These are phyloP conservation scores for Prostheceraeus crozeri DNA, from an alignment of 2,888 invertebrate species.

Conservation along the genomic window DNA sequence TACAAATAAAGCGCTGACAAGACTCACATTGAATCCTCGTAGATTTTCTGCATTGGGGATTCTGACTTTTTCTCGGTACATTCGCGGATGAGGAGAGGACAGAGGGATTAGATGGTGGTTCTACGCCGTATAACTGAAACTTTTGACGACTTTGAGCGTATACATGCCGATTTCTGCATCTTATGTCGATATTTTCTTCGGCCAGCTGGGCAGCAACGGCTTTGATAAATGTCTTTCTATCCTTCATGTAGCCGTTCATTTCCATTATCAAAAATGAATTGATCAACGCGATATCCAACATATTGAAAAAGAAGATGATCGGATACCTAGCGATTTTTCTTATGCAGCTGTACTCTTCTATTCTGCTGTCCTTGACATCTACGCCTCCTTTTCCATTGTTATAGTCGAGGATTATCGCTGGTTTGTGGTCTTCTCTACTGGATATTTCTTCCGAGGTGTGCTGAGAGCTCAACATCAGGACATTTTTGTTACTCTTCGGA, in stretches of 20 bases:
- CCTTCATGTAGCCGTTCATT: conserved; percentile 20
- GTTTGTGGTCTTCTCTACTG: conserved; percentile 2
- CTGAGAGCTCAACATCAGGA: conserved; percentile 4
- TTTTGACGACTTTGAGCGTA: too few species aligned
- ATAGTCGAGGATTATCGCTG: too few species aligned
- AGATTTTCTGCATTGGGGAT: too few species aligned
- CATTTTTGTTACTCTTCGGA: background rate
- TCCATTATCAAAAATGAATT: conserved; percentile 15
- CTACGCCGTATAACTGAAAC: too few species aligned
- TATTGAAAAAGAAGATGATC: conserved; percentile 5
- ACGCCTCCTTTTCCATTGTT: conserved; percentile 18
- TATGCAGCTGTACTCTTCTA: background rate
- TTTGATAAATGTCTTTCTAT: conserved; percentile 1
- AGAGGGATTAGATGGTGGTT: too few species aligned
- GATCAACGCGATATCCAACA: conserved; percentile 5
- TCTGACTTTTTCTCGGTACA: too few species aligned
- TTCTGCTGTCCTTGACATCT: conserved; percentile 12
- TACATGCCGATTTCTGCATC: too few species aligned
- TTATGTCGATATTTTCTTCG: background rate
- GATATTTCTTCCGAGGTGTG: conserved; percentile 17
- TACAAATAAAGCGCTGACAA: too few species aligned
- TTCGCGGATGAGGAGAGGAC: too few species aligned
- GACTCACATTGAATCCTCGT: too few species aligned
- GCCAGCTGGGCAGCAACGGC: background rate
- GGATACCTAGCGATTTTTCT: conserved; percentile 5